phyloP scores from a whole-genome alignment of 1,140 invertebrate species.

The Delia radicum region DNA sequence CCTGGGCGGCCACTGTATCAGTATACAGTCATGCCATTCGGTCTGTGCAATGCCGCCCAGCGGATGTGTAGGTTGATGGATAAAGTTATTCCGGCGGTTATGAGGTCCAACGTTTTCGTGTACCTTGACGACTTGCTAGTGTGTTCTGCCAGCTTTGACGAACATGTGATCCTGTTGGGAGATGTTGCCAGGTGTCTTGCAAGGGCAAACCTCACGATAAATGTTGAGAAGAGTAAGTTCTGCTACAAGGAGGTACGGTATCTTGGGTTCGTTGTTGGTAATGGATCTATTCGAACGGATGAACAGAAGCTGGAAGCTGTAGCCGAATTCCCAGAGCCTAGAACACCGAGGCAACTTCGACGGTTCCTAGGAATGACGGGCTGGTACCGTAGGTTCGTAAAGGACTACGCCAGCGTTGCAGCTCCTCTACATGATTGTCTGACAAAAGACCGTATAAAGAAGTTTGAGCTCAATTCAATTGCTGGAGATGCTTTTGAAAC shows the following conservation, averaged over 20 bases:
- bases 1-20: background rate
- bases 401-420: conserved; percentile 40
- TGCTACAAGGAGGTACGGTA: conserved; percentile 41
- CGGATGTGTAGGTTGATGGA: conserved; percentile 22
- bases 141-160: background rate
- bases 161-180: background rate
- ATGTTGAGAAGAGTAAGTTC: conserved; percentile 42
- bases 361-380: conserved; percentile 37
- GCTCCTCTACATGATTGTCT: conserved; percentile 36
- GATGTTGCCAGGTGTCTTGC: conserved; percentile 12
- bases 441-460: background rate
- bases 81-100: background rate
- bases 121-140: background rate
- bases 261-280: conserved; percentile 18
- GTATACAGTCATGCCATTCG: conserved; percentile 13
- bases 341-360: conserved; percentile 32
- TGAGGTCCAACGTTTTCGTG: background rate
- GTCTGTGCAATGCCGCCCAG: conserved; percentile 25
- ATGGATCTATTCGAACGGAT: conserved; percentile 36
- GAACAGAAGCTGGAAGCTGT: conserved; percentile 1
- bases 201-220: conserved; percentile 11
- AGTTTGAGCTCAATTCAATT: background rate
- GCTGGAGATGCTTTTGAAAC: background rate
- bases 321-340: conserved; percentile 7
- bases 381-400: conserved; percentile 51